These are phyloP conservation scores for Apodemus sylvaticus DNA, from an alignment of 2,113 vertebrate genomes.

Conservation along the genomic window DNA sequence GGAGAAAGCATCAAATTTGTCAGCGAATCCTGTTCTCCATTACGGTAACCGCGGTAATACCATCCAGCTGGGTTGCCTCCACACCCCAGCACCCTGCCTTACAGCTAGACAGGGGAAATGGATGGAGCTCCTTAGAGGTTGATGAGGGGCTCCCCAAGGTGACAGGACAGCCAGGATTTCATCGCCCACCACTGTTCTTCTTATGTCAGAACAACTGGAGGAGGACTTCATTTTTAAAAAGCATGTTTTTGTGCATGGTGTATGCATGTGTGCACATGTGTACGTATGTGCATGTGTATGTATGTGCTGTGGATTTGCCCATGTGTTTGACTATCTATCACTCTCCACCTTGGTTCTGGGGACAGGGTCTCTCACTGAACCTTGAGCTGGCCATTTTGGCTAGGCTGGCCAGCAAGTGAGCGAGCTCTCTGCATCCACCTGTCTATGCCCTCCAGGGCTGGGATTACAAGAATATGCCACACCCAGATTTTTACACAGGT, in stretches of 20 bases:
- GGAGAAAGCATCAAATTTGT: background rate
- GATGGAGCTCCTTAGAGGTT: background rate
- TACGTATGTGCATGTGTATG: background rate
- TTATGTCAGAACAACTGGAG: too few species aligned
- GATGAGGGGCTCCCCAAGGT: fast-evolving
- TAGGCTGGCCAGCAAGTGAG: background rate
- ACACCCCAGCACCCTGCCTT: background rate
- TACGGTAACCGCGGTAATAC: background rate
- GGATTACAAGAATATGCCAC: too few species aligned
- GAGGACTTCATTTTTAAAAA: background rate
- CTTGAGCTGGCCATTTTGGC: too few species aligned
- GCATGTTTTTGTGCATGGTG: background rate
- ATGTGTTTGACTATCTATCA: background rate
- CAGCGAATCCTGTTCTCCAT: constrained; percentile 5
- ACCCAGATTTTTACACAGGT: background rate
- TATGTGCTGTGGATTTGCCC: too few species aligned
- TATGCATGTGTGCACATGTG: too few species aligned
- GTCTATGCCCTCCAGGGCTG: background rate
- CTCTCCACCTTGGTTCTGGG: background rate
- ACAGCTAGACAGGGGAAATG: background rate
- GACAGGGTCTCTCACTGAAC: background rate
- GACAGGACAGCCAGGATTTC: too few species aligned
- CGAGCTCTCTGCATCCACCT: background rate
- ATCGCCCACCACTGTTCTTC: fast-evolving
- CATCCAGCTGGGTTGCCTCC: constrained; percentile 48